phyloP scores from a whole-genome alignment of 2,888 invertebrate genomes.

The Andrena chrysosceles region DNA sequence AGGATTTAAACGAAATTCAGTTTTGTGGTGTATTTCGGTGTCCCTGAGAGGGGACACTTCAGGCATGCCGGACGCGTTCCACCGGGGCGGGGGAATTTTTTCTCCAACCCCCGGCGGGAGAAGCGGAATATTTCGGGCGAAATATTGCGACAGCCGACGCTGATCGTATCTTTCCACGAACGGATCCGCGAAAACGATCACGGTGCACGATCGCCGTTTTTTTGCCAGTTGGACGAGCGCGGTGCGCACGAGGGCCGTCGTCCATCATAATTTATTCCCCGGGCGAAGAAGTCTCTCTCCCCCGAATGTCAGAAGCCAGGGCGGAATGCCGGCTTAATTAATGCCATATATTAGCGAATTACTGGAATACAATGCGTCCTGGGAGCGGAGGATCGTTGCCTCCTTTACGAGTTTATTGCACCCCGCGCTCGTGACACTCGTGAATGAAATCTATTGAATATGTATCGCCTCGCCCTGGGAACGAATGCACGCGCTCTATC shows the following conservation, averaged over 20 bases:
- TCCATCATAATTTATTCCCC: conserved; percentile 52
- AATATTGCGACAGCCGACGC: neutral
- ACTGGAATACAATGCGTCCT: conserved; percentile 55
- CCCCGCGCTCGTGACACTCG: conserved; percentile 42
- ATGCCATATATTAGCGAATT: conserved; percentile 69
- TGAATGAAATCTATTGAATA: conserved; percentile 56
- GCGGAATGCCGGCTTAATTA: conserved; percentile 64
- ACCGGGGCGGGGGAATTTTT: conserved; percentile 1
- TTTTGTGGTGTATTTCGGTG: neutral
- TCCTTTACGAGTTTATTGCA: conserved; percentile 56
- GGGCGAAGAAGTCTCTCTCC: conserved; percentile 32
- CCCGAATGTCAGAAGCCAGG: conserved; percentile 33
- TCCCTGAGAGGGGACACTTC: neutral
- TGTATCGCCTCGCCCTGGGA: conserved; percentile 37
- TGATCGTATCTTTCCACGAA: conserved; percentile 45
- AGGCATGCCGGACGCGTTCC: neutral
- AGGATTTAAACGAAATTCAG: neutral
- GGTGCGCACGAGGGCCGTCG: conserved; percentile 38
- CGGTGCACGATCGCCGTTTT: conserved; percentile 13
- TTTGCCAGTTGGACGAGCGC: conserved; percentile 28
- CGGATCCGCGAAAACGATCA: conserved; percentile 18
- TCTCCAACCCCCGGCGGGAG: neutral
- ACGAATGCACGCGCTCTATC: conserved; percentile 19
- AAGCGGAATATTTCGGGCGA: conserved; percentile 15
- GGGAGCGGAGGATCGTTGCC: conserved; percentile 25